These are phyloP conservation scores for Villa cingulata DNA, from an alignment of 2,888 invertebrate species.

Conservation along the genomic window DNA sequence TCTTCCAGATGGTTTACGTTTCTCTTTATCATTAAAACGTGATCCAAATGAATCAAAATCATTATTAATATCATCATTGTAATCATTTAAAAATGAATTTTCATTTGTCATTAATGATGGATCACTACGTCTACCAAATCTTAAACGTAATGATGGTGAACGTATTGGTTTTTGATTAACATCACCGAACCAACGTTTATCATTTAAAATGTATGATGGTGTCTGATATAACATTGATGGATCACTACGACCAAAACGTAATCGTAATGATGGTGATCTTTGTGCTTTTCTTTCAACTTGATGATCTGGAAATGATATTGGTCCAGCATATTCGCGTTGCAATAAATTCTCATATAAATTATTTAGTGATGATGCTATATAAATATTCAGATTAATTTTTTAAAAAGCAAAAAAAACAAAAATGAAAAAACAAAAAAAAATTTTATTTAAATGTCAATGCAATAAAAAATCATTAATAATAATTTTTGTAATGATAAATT, in stretches of 20 bases:
- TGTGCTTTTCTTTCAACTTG: slow-evolving; percentile 64
- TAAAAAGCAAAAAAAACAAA: background rate
- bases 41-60: background rate
- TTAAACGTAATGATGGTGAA: slow-evolving; percentile 60
- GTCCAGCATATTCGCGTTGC: slow-evolving; percentile 34
- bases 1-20: slow-evolving; percentile 3
- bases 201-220: slow-evolving; percentile 16
- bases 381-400: no score
- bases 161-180: slow-evolving; percentile 55
- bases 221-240: slow-evolving; percentile 36
- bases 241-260: slow-evolving; percentile 65
- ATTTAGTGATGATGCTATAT: slow-evolving; percentile 24
- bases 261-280: slow-evolving; percentile 58
- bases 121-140: slow-evolving; percentile 64
- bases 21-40: background rate
- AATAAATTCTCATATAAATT: slow-evolving; percentile 31
- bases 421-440: background rate
- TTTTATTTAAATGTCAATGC: background rate
- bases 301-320: slow-evolving; percentile 42
- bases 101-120: slow-evolving; percentile 38
- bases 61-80: background rate
- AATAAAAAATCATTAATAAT: no score
- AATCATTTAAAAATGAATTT: background rate
- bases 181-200: slow-evolving; percentile 39
- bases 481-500: no score